Percentiles rank a stretch among this genome's conserved stretches.
phyloP scores from a whole-genome alignment of 2,113 vertebrate species.

The Otus sunia region DNA sequence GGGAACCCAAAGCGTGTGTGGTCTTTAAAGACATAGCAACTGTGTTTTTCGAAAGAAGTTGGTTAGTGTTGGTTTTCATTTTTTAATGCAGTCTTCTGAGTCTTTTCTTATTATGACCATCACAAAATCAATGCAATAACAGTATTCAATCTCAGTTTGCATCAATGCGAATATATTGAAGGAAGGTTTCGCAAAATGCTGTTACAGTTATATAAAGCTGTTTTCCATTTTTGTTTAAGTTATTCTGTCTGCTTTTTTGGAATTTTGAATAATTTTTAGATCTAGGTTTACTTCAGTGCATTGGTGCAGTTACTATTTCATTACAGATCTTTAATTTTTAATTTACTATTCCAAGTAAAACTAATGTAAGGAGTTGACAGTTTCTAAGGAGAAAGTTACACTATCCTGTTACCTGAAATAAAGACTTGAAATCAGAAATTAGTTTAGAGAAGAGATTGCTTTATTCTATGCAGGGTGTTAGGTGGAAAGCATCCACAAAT shows the following conservation, averaged over 20 bases:
- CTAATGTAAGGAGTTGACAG: neutral
- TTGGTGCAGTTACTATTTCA: neutral
- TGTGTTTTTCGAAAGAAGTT: neutral
- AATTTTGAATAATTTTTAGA: neutral
- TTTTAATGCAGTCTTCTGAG: neutral
- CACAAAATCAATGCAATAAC: neutral
- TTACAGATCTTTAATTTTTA: neutral
- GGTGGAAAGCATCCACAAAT: no score
- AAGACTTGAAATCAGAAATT: no score
- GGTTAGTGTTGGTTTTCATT: neutral
- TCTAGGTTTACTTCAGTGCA: neutral
- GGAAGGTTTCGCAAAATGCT: neutral
- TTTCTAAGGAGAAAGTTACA: slow-evolving; percentile 4
- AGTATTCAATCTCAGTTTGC: neutral
- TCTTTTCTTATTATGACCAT: neutral
- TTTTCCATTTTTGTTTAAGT: neutral
- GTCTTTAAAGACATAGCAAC: neutral
- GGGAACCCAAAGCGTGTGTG: neutral
- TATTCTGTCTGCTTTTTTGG: neutral
- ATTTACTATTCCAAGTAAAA: neutral
- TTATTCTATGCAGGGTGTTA: no score
- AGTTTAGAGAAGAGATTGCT: no score
- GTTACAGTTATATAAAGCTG: neutral
- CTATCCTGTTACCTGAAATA: neutral
- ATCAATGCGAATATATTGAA: neutral